These are phyloP conservation scores for Montipora capitata DNA, from an alignment of 92 coral and sea anemone genomes.

Conservation along the genomic window DNA sequence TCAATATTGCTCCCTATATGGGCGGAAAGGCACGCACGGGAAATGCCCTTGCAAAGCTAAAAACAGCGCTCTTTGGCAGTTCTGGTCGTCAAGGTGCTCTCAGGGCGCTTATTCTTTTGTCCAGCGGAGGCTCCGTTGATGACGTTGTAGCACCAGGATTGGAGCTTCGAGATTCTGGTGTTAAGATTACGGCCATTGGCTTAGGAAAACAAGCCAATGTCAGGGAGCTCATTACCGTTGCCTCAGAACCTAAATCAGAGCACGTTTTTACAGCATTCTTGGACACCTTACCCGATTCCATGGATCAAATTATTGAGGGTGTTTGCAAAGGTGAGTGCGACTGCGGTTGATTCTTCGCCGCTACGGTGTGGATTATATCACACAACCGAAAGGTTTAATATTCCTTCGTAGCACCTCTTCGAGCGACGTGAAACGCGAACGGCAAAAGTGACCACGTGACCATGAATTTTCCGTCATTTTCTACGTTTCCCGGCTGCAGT, in stretches of 20 bases:
- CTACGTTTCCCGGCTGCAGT: too few species aligned
- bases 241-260: slow-evolving; percentile 91
- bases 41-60: slow-evolving; percentile 80
- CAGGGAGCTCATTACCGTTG: slow-evolving; percentile 84
- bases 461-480: too few species aligned
- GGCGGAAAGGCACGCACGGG: slow-evolving; percentile 93
- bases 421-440: too few species aligned
- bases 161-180: slow-evolving; percentile 88
- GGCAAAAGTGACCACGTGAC: too few species aligned
- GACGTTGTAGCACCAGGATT: slow-evolving; percentile 85
- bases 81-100: slow-evolving; percentile 84
- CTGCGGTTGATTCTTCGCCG: neutral
- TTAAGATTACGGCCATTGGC: slow-evolving; percentile 85
- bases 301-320: slow-evolving; percentile 85
- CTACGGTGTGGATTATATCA: too few species aligned
- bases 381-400: neutral
- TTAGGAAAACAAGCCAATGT: slow-evolving; percentile 89
- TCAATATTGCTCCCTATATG: slow-evolving; percentile 87
- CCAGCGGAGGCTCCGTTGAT: slow-evolving; percentile 91
- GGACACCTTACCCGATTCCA: slow-evolving; percentile 84
- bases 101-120: slow-evolving; percentile 81
- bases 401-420: too few species aligned
- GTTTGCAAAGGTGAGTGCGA: slow-evolving; percentile 80
- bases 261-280: slow-evolving; percentile 94
- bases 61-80: slow-evolving; percentile 73